These are phyloP conservation scores for Tupaia chinensis DNA, from an alignment of 2,113 vertebrate species.

Conservation along the genomic window DNA sequence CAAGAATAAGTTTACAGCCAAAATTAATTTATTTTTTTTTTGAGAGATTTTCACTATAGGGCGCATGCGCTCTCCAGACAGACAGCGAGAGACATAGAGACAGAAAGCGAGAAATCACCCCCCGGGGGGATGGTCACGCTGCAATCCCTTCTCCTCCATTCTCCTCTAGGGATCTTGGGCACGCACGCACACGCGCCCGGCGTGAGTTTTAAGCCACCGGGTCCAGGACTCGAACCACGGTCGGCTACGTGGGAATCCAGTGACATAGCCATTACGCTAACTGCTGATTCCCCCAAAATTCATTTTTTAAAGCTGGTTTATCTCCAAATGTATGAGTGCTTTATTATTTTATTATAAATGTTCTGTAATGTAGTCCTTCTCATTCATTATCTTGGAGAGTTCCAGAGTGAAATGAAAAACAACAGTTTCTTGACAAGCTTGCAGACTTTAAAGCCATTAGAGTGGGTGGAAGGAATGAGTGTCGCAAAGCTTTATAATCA, in stretches of 20 bases:
- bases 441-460: constrained; percentile 64
- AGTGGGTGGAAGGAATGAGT: constrained; percentile 71
- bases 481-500: constrained; percentile 73
- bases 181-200: too few relatives aligned
- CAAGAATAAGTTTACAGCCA: constrained; percentile 59
- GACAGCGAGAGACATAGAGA: too few relatives aligned
- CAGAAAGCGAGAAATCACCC: too few relatives aligned
- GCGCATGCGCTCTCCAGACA: too few relatives aligned
- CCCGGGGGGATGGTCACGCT: too few relatives aligned
- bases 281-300: constrained; percentile 12
- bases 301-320: constrained; percentile 75
- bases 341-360: constrained; percentile 76
- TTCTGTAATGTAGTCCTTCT: constrained; percentile 71
- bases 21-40: constrained; percentile 54
- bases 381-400: constrained; percentile 68
- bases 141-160: too few relatives aligned
- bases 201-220: too few relatives aligned
- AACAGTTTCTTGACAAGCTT: constrained; percentile 77
- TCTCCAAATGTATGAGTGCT: constrained; percentile 63
- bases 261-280: too few relatives aligned
- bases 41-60: too few relatives aligned
- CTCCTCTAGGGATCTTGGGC: too few relatives aligned
- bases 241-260: too few relatives aligned
- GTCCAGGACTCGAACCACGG: too few relatives aligned
- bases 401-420: constrained; percentile 74